A percentile compares a stretch with the other conserved stretches of the same genome.
phyloP scores from a whole-genome alignment of 2,113 vertebrate genomes.

The Nycticorax nycticorax region DNA sequence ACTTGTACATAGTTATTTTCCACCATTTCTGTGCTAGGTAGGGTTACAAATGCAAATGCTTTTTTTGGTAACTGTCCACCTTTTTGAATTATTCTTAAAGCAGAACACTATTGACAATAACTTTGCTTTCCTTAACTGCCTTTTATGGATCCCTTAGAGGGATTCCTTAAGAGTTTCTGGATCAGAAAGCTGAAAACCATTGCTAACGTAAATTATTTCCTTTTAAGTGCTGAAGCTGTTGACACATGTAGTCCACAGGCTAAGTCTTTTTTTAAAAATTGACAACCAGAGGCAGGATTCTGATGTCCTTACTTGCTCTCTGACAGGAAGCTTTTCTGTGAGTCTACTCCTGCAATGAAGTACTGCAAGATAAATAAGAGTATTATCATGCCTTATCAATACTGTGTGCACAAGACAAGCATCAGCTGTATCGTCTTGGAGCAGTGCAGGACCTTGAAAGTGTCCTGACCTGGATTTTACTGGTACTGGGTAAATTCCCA shows the following conservation, averaged over 20 bases:
- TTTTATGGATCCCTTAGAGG: background rate
- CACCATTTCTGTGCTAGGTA: background rate
- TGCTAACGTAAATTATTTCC: background rate
- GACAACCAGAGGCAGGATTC: background rate
- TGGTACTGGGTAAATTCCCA: background rate
- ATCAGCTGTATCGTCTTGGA: background rate
- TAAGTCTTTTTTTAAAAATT: background rate
- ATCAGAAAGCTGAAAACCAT: background rate
- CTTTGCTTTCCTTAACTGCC: background rate
- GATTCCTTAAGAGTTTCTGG: background rate
- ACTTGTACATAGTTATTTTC: background rate
- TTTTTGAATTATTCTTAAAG: background rate
- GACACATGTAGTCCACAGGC: background rate
- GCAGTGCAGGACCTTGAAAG: background rate
- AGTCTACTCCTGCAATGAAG: background rate
- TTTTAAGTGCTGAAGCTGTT: background rate
- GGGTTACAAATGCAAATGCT: background rate
- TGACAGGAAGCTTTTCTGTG: background rate
- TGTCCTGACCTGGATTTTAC: constrained; percentile 22
- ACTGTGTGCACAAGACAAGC: background rate
- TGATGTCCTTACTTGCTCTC: background rate
- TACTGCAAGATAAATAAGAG: background rate
- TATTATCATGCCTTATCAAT: background rate
- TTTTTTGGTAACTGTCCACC: background rate
- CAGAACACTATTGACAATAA: background rate